A percentile compares a stretch with the other conserved stretches of the same genome.
Conservation (phyloP, 30 jellyfish, hydroid and myxozoan genomes). For the Pelagia noctiluca region DNA sequence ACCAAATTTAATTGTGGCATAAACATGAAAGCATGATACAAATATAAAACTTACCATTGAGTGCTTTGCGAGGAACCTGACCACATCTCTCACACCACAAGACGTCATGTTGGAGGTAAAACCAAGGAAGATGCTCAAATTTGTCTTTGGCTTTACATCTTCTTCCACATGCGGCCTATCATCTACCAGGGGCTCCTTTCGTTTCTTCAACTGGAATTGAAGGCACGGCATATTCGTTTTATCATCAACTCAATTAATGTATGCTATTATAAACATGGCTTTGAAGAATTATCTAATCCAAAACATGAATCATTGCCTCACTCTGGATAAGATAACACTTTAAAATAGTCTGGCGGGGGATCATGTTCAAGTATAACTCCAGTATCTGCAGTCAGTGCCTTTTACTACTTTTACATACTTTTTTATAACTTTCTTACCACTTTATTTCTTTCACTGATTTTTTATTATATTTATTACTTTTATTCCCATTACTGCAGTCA, state of each 20-base stretch:
- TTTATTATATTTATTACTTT: too few relatives aligned
- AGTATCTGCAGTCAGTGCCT: too few relatives aligned
- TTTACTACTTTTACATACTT: too few relatives aligned
- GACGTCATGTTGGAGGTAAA: conserved; percentile 99
- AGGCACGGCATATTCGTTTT: neutral
- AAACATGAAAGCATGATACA: too few relatives aligned
- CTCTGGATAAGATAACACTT: neutral
- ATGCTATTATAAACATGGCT: neutral
- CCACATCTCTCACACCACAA: conserved; percentile 95
- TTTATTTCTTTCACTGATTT: too few relatives aligned
- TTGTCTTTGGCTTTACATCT: conserved; percentile 73
- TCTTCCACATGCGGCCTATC: conserved; percentile 76
- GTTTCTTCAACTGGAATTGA: conserved; percentile 52
- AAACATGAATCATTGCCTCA: neutral
- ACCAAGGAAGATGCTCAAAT: conserved; percentile 90
- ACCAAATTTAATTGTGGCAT: too few relatives aligned
- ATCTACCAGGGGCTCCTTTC: conserved; percentile 71
- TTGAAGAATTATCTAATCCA: neutral
- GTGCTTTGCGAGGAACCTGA: conserved; percentile 91
- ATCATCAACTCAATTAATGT: neutral
- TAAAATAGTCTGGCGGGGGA: neutral
- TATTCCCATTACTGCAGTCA: too few relatives aligned
- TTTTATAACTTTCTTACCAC: too few relatives aligned
- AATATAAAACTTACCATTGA: conserved; percentile 45
- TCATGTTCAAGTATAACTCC: neutral